Evolutionary conservation across 2,888 invertebrate genomes (phyloP), one percentile per base, ranked within the genome.

Genomic region (Oscheius sp.): DNA sequence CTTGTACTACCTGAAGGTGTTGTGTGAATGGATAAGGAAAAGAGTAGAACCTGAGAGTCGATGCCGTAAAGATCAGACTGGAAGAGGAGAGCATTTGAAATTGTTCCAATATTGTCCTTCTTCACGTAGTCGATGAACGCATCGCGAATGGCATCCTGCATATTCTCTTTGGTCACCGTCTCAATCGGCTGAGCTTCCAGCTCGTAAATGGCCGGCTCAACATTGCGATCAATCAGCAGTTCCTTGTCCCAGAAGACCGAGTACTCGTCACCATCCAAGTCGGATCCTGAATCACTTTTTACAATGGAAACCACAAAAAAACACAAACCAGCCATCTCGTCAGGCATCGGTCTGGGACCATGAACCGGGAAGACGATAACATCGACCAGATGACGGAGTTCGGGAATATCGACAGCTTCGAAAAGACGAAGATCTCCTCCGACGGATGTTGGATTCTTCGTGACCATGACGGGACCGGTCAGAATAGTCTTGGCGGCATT

Each of bases 241-340:
- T 85, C 74, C 53, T 83, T 76, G 75, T 89, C 86, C 90, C 90
- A 90, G 42, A 89, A 85, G 9, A 90, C 89, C 55, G 89, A 86
- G 80, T 89, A 90, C 78, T 90, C 89, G 77, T 90, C 90, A 2
- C 90, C 90, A 76, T 90, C 90, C 75, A 91, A 79, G 81, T 90
- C 90, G 9, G 90, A 90, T 3, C 90, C 85, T 82, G 21, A 68
- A 66, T 11, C 53, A 29, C 11, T 65, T 21, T 21, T 21, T 47
- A 55, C 5, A 33, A 2, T 11, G 35, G 13, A 13, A 29, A 29
- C 3, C 5, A 37, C 21, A 42, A 32, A 21, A 42, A 33, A 10
- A n/a, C 32, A 37, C 21, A 29, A 48, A 79, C 84, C 90, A 3
- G 90, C 90, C 89, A 90, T 90, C 84, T 90, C 89, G 79, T 90